Percentiles rank a stretch among this genome's conserved stretches.
Conservation (phyloP, 1,140 invertebrate genomes). For the Radopholus similis region DNA sequence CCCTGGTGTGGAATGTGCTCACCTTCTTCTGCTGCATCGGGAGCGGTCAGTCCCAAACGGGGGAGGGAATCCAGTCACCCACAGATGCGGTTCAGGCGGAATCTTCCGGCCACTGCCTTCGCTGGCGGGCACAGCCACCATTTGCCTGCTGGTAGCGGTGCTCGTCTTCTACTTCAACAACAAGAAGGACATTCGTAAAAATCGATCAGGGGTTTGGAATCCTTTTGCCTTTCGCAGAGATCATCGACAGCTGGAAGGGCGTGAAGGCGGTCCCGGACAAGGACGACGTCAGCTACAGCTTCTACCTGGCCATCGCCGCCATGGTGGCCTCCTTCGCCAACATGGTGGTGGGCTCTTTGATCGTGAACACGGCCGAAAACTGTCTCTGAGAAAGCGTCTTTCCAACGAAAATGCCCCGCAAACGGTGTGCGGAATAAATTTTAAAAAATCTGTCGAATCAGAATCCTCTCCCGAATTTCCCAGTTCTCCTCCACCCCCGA, state of each 20-base stretch:
- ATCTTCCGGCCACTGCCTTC: constrained; percentile 29
- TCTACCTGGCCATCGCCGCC: constrained; percentile 31
- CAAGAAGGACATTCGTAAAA: constrained; percentile 6
- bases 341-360: constrained; percentile 34
- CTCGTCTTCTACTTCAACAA: constrained; percentile 26
- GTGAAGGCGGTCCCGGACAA: constrained; percentile 18
- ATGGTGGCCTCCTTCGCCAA: constrained; percentile 8
- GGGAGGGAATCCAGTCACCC: not conserved
- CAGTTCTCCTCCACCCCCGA: no score
- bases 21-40: constrained; percentile 28
- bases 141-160: constrained; percentile 24
- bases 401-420: no score
- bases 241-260: not conserved
- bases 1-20: constrained; percentile 37
- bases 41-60: not conserved
- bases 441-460: no score
- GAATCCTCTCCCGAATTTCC: no score
- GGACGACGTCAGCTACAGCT: constrained; percentile 35
- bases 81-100: constrained; percentile 17
- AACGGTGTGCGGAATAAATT: no score
- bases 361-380: constrained; percentile 30
- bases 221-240: constrained; percentile 3
- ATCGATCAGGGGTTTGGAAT: not conserved
- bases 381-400: no score
- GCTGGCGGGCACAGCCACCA: constrained; percentile 25